These are phyloP conservation scores for Amblyjoppa fuscipennis DNA, from an alignment of 2,888 invertebrate species.

Conservation along the genomic window DNA sequence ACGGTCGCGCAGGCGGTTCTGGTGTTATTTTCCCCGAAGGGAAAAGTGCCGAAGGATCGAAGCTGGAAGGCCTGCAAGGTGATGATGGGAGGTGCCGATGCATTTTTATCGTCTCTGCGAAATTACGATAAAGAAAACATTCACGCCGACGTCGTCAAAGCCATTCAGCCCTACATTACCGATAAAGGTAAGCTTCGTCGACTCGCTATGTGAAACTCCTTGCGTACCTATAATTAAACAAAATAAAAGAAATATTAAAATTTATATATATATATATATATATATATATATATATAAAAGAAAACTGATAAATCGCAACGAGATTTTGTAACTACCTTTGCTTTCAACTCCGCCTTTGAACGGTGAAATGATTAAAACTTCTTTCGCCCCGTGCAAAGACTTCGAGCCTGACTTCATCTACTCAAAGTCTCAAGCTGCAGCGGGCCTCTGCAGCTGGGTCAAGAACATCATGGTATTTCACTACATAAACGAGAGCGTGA, in stretches of 20 bases:
- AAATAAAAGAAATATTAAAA: neutral
- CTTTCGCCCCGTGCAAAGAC: conserved; percentile 85
- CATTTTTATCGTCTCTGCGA: conserved; percentile 92
- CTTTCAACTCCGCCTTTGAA: neutral
- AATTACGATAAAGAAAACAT: conserved; percentile 98
- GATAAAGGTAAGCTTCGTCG: conserved; percentile 80
- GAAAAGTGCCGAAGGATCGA: conserved; percentile 95
- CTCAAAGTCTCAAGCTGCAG: conserved; percentile 95
- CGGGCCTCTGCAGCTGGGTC: conserved; percentile 97
- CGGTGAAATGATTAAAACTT: conserved; percentile 44
- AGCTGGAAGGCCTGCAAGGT: conserved; percentile 96
- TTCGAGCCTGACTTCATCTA: conserved; percentile 94
- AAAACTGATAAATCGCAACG: neutral
- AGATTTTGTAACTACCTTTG: neutral
- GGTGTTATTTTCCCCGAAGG: conserved; percentile 92
- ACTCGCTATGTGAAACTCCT: neutral
- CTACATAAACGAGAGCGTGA: conserved; percentile 96
- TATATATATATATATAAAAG: neutral
- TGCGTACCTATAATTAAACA: neutral
- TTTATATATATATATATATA: too few species aligned
- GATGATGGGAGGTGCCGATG: conserved; percentile 96
- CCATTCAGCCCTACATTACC: conserved; percentile 87
- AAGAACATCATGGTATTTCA: conserved; percentile 96
- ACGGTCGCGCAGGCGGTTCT: conserved; percentile 95
- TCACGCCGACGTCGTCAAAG: conserved; percentile 94